Evolutionary conservation across 37 sponge, comb jelly and placozoan species (phyloP).

Genomic region (Geodia barretti): DNA sequence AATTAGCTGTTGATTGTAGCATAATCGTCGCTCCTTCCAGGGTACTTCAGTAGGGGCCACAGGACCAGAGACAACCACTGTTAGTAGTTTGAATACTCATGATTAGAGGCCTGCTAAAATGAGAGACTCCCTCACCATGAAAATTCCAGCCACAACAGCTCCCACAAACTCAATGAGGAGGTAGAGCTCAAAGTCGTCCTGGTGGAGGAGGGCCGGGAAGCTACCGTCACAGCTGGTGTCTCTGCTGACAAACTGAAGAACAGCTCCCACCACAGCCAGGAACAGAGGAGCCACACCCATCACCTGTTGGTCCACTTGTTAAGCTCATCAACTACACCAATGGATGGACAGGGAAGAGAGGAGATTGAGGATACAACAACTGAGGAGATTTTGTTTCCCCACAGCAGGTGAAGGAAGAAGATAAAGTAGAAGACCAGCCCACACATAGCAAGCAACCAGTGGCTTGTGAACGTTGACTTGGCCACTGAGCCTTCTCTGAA

Average conservation of each 20-base stretch:
- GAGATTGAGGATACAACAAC: background rate
- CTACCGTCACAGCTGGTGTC: background rate
- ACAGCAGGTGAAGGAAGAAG: background rate
- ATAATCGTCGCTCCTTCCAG: background rate
- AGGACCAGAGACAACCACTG: background rate
- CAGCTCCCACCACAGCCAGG: background rate
- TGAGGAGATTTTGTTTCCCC: background rate
- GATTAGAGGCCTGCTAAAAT: no score
- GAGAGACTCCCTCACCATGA: background rate
- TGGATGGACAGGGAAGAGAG: background rate
- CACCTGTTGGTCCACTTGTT: background rate
- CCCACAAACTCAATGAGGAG: background rate
- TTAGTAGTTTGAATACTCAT: no score
- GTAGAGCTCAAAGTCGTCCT: background rate
- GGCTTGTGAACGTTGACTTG: background rate
- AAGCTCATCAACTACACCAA: background rate
- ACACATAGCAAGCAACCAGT: background rate
- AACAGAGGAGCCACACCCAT: background rate
- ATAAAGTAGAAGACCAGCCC: background rate
- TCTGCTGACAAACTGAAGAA: background rate
- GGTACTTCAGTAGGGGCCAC: background rate
- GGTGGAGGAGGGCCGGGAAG: background rate
- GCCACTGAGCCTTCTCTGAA: background rate
- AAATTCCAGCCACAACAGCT: background rate
- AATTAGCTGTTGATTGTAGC: background rate